Evolutionary conservation across 2,113 vertebrate genomes (phyloP), one percentile per base, ranked within the genome.

Genomic region (Lepidothrix coronata): DNA sequence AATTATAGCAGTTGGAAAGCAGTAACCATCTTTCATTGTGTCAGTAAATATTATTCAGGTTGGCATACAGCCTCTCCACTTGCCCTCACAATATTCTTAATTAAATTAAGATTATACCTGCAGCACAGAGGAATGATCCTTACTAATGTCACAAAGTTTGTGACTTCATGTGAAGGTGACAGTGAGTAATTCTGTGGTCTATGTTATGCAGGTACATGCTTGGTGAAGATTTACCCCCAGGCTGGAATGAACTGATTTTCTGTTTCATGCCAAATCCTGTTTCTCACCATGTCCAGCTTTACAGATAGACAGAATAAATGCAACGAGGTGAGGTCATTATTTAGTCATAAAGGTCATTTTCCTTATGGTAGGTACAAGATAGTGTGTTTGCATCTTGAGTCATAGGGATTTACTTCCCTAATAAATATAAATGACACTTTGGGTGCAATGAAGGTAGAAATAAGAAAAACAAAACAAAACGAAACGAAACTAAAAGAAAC

Each of bases 1-100:
- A 96, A 95, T 96, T 95, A 95, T 2, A 94, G 75, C 6, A 4
- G 43, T 77, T 62, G 85, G 59, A 85, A 79, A 78, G 35, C 8
- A 3, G 44, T 84, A 94, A 68, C 41, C 72, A 73, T 94, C 84
- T 91, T 92, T 94, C 92, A 88, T 82, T 95, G 43, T 96, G 88
- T 66, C 94, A 58, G 35, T 48, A 75, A 84, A 58, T 88, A 75
- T 94, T 91, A 89, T 57, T 84, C 63, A 78, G 43, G 54, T 79
- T 95, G 79, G 66, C 55, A 68, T n/a, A 41, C 59, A 70, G 88
- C 37, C 51, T 82, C 46, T 20, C 28, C 65, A 75, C 63, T 52
- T 87, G 61, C 20, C 31, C 66, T 91, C 72, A 80, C 19, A 85
- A 68, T 85, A 91, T 46, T 57, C 65, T 48, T 81, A 92, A 95